Base-by-base conservation (phyloP, 2,113 vertebrate genomes). In the Lasiurus cinereus region DNA sequence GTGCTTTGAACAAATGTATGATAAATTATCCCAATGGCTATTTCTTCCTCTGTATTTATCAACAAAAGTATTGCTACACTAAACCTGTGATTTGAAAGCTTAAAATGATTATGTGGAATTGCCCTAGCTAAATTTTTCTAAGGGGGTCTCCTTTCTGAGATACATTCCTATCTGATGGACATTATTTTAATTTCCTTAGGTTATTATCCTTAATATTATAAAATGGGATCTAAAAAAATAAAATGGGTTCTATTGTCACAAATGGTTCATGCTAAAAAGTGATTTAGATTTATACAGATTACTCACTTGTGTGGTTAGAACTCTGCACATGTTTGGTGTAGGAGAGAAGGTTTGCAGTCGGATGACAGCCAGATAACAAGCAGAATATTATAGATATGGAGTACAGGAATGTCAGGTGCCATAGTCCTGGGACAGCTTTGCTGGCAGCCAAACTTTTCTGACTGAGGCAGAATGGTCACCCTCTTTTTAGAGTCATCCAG, bases 1-100 rank as follows among this genome's bases (percentile, higher is more conserved):
- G 46, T 76, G 56, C 56, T 94, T 77, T 94, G 72, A 90, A 88
- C 76, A 91, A 96, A 90, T 64, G n/a, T 29, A 83, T 83, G 62
- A 67, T 48, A 48, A 62, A 83, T 39, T 22, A 48, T 64, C 85
- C 62, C 72, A 85, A 33, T 22, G n/a, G 27, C 62, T 85, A 46
- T 21, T 50, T 24, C 13, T 72, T 79, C 69, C 16, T 76, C 72
- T 48, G 6, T 54, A 48, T 77, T 36, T 80, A 88, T 85, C 83
- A 93, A 33, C 54, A 78, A 77, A 83, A 82, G 27, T 52, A 72
- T 94, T 83, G 27, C 50, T 33, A 39, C 54, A 54, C n/a, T 85
- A 83, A 48, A 39, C 8, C 22, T 85, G 13, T 82, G 46, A 69
- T 62, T 85, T 83, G 74, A 94, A 90, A 92, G 31, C 59, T 86